phyloP scores from a whole-genome alignment of 2,888 invertebrate genomes.

The Agapostemon virescens region DNA sequence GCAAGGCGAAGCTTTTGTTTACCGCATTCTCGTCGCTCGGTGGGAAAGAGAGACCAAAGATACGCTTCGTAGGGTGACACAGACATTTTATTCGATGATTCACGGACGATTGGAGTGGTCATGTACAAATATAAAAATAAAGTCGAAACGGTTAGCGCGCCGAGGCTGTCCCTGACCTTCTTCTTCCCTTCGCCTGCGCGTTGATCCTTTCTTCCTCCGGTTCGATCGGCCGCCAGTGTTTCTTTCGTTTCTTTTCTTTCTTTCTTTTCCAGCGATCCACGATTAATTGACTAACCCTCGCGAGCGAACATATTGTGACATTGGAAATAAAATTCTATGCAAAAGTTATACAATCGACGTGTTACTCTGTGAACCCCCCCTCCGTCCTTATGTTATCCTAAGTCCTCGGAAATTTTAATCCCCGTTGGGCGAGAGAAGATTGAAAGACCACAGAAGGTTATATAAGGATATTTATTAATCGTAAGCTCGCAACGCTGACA shows the following conservation, averaged over 20 bases:
- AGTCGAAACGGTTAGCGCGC: slow-evolving; percentile 48
- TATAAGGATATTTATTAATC: not conserved
- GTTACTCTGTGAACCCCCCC: not conserved
- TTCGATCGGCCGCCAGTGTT: slow-evolving; percentile 9
- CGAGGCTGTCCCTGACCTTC: slow-evolving; percentile 56
- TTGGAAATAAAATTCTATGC: slow-evolving; percentile 2
- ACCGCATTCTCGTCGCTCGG: slow-evolving; percentile 26
- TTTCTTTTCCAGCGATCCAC: not conserved
- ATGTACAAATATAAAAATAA: slow-evolving; percentile 66
- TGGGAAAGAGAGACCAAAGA: slow-evolving; percentile 1
- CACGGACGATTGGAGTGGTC: slow-evolving; percentile 59
- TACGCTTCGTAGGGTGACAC: slow-evolving; percentile 46
- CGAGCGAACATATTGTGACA: not conserved
- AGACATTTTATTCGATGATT: slow-evolving; percentile 62
- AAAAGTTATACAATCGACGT: not conserved
- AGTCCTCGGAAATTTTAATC: not conserved
- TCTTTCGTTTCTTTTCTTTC: not conserved
- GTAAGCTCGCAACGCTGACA: not conserved
- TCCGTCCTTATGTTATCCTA: not conserved
- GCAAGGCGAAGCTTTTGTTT: slow-evolving; percentile 30
- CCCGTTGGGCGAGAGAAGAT: not conserved
- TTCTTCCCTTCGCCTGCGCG: slow-evolving; percentile 31
- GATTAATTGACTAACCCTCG: not conserved
- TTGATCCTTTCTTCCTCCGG: not conserved
- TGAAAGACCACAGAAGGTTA: not conserved